Conservation (phyloP, 37 sponge, comb jelly and placozoan species). For the Spongia lamella region DNA sequence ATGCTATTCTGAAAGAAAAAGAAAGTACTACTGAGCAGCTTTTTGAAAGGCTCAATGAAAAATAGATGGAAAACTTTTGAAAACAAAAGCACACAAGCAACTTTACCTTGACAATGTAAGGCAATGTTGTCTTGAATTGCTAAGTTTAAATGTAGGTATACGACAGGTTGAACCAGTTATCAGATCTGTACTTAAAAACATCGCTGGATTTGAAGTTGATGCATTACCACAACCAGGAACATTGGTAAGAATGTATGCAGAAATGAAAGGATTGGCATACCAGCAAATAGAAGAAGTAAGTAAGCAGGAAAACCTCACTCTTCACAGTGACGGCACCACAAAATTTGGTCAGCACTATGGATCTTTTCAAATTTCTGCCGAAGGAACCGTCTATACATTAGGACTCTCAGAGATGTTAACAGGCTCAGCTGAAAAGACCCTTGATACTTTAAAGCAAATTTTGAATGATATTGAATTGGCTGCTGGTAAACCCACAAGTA, state of each 20-base stretch:
- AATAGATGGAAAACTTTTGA: too few species aligned
- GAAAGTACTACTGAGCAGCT: too few species aligned
- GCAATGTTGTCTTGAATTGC: background rate
- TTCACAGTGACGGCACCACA: constrained; percentile 13
- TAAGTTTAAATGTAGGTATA: background rate
- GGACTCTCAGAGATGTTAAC: constrained; percentile 9
- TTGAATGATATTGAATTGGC: background rate
- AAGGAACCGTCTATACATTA: background rate
- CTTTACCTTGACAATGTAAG: background rate
- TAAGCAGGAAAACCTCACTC: background rate
- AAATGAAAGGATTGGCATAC: background rate
- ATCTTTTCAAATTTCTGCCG: constrained; percentile 1
- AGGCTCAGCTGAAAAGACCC: constrained; percentile 11
- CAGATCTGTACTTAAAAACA: background rate
- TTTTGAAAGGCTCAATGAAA: too few species aligned
- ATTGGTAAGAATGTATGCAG: background rate
- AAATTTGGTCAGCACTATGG: constrained; percentile 31
- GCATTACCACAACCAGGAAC: background rate
- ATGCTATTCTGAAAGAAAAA: too few species aligned
- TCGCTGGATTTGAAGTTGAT: background rate
- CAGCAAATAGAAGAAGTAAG: constrained; percentile 2
- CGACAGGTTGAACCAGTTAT: background rate
- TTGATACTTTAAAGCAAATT: background rate
- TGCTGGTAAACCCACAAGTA: background rate
- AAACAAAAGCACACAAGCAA: too few species aligned